Evolutionary conservation across 2,888 invertebrate species (phyloP), one percentile per base, ranked within the genome.

Genomic region (Pandemis cinnamomeana): DNA sequence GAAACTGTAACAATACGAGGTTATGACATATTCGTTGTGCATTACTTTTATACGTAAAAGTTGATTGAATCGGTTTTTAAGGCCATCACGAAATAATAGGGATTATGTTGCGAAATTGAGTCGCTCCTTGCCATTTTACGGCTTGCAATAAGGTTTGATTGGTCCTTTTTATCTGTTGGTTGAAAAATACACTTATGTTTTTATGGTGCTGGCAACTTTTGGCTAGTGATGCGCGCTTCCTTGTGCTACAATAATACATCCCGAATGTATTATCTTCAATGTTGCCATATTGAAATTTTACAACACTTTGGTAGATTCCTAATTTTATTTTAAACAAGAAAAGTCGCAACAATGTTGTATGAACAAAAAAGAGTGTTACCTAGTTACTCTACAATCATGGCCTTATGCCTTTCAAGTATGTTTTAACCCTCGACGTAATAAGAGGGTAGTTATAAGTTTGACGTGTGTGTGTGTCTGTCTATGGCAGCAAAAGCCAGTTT

Each of bases 61-160:
- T 61, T 71, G 74, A 74, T 71, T 67, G 70, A 74, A 62, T 67
- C 61, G 61, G 67, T 55, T 71, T 74, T 70, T 71, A 67, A 74
- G 74, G 71, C 71, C 66, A 67, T 74, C 74, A 41, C 58, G 61
- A 60, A 74, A 74, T 71, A 74, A 74, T 66, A 55, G 70, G 71
- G 74, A 71, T 74, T 71, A 74, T 67, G 61, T 41, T 53, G 15
- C 61, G 46, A 61, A 74, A 67, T 71, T 66, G 66, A 58, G 67
- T 36, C 46, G 44, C 61, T 67, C 15, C n/a, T 3, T 20, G 55
- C 6, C 2, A 69, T 58, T 74, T 74, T 74, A 74, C 71, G 53
- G 66, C 64, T 70, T 66, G 60, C 73, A 64, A 73, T 73, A 73
- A 69, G 73, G 69, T 66, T 66, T 69, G 73, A 73, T 73, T 70